Evolutionary conservation across 1,140 invertebrate species (phyloP).

Genomic region (Maniola jurtina): DNA sequence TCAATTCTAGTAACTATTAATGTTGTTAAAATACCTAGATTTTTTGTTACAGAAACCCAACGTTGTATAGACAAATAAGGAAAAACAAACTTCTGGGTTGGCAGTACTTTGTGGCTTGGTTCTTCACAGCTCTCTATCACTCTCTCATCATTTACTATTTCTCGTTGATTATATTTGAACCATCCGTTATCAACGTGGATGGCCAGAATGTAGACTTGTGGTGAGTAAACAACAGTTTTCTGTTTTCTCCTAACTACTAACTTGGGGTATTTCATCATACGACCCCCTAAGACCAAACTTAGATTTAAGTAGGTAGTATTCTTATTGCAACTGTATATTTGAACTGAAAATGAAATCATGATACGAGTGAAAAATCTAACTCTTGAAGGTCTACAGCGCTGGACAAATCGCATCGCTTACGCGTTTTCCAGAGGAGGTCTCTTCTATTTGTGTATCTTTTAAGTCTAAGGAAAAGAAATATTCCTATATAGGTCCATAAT

Average conservation of each 20-base stretch:
- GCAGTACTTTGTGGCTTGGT: constrained; percentile 84
- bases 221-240: constrained; percentile 37
- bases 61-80: constrained; percentile 83
- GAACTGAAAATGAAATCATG: too few relatives aligned
- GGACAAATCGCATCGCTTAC: too few relatives aligned
- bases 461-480: too few relatives aligned
- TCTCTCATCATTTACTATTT: constrained; percentile 76
- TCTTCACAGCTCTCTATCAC: constrained; percentile 79
- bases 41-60: constrained; percentile 77
- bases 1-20: too few relatives aligned
- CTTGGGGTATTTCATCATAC: not conserved
- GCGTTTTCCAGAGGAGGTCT: too few relatives aligned
- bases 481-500: too few relatives aligned
- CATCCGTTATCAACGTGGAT: constrained; percentile 67
- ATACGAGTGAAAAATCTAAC: too few relatives aligned
- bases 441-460: too few relatives aligned
- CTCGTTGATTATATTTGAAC: constrained; percentile 54
- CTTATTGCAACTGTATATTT: too few relatives aligned
- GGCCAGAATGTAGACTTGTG: constrained; percentile 69
- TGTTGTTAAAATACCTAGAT: not conserved
- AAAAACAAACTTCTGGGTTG: constrained; percentile 84
- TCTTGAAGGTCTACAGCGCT: too few relatives aligned
- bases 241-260: too few relatives aligned
- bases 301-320: too few relatives aligned
- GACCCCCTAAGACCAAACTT: constrained; percentile 4